Evolutionary conservation across 64 coral and sea anemone genomes (phyloP), one percentile per base, ranked within the genome.

Genomic region (Montipora capricornis): DNA sequence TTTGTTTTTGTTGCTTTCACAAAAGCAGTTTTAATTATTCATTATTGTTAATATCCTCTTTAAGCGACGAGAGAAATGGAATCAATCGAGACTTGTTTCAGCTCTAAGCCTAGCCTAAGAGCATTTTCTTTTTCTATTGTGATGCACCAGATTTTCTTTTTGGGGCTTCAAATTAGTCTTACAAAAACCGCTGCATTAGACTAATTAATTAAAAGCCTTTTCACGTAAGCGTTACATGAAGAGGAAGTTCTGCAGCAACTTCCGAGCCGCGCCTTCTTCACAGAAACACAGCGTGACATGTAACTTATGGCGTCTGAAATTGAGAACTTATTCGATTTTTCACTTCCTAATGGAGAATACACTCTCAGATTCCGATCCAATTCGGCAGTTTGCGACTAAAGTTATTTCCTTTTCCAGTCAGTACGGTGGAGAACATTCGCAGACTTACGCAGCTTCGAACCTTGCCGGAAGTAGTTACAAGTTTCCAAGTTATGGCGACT

Each of bases 401-500:
- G 98, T 95, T 10, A 5, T 96, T 48, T 66, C 55, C 55, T 96
- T 99, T 87, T 96, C 98, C 24, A 99, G 98, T 59, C 98, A 99
- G 58, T 99, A 99, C 89, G 91, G 94, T 5, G 58, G 74, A 13
- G 94, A 94, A 9, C 14, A 61, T 14, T 92, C 89, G 22, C 52
- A 66, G 37, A 99, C 92, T 46, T 99, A 99, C 26, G 74, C 75
- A 68, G 95, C 92, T 29, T 71, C 1, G 62, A 99, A 99, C 81
- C 59, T 99, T 3, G 94, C 76, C 9, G 98, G 98, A 47, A 76
- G 90, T 10, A 66, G 20, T 4, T 59, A 83, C 73, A 99, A 93
- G 90, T 99, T 73, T 83, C 98, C 98, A 6, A 82, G 24, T 55
- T 99, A 99, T 78, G 98, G 98, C 8, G 98, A 99, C 73, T 96